phyloP scores from a whole-genome alignment of 2,113 vertebrate species.

The Gymnarchus niloticus region DNA sequence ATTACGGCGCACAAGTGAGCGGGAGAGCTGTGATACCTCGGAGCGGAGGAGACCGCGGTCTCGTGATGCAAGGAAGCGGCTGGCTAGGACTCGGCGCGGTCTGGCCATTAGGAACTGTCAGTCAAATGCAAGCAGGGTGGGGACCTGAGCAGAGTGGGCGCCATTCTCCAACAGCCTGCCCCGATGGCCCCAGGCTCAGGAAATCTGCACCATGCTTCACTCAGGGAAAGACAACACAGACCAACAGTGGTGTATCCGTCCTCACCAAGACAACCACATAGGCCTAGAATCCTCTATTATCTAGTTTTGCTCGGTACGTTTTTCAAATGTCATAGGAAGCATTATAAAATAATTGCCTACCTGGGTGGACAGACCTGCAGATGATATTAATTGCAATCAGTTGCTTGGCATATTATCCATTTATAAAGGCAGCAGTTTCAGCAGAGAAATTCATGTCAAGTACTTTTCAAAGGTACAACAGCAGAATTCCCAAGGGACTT shows the following conservation, averaged over 20 bases:
- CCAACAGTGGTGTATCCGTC: no score
- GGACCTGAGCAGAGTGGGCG: background rate
- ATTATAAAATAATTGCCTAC: no score
- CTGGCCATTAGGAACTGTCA: conserved; percentile 85
- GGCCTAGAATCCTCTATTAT: background rate
- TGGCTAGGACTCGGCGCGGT: conserved; percentile 74
- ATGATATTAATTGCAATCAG: background rate
- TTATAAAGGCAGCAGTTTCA: background rate
- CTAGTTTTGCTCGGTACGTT: background rate
- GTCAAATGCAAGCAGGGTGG: conserved; percentile 60
- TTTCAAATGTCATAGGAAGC: background rate
- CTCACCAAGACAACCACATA: no score
- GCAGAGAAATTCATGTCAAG: background rate
- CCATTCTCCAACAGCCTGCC: conserved; percentile 42
- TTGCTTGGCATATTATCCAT: background rate
- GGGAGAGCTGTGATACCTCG: conserved; percentile 80
- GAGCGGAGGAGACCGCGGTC: conserved; percentile 50
- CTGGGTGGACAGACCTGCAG: background rate
- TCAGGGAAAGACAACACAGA: background rate
- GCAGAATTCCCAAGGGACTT: background rate
- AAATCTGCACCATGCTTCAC: conserved; percentile 42
- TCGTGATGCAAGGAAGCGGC: background rate
- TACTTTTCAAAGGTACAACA: background rate
- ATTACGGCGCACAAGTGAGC: conserved; percentile 77
- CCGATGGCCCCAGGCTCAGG: conserved; percentile 67